Percentiles rank a stretch among this genome's conserved stretches.
phyloP scores from a whole-genome alignment of 2,888 invertebrate species.

The Stenichneumon culpator region DNA sequence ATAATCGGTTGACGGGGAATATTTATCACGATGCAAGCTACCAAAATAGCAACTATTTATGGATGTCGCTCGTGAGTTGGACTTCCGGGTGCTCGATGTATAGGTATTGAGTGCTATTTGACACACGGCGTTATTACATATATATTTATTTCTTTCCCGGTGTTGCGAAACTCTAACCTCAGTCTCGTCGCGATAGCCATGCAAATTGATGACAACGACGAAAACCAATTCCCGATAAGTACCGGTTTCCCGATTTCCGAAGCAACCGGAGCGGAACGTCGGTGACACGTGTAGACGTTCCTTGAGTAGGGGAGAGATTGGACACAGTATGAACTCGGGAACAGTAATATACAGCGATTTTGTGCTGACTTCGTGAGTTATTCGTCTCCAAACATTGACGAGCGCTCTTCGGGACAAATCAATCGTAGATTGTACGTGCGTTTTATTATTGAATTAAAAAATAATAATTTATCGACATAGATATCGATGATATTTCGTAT shows the following conservation, averaged over 20 bases:
- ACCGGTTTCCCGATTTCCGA: background rate
- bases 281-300: background rate
- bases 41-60: conserved; percentile 45
- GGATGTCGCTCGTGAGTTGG: background rate
- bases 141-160: conserved; percentile 1
- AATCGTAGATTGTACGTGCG: background rate
- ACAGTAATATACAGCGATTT: background rate
- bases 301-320: background rate
- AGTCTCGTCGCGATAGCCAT: conserved; percentile 17
- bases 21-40: conserved; percentile 10
- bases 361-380: background rate
- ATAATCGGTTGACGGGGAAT: conserved; percentile 16
- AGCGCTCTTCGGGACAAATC: background rate
- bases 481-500: background rate
- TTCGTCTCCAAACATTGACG: background rate
- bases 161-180: background rate
- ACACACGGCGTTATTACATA: conserved; percentile 8
- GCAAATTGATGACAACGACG: conserved; percentile 37
- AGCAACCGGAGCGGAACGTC: background rate
- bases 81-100: conserved; percentile 1
- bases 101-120: background rate
- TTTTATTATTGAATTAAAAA: background rate
- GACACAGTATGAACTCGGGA: background rate
- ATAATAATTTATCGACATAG: background rate
- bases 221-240: conserved; percentile 30